A percentile compares a stretch with the other conserved stretches of the same genome.
phyloP scores from a whole-genome alignment of 2,888 invertebrate species.

The Cerastis rubricosa region DNA sequence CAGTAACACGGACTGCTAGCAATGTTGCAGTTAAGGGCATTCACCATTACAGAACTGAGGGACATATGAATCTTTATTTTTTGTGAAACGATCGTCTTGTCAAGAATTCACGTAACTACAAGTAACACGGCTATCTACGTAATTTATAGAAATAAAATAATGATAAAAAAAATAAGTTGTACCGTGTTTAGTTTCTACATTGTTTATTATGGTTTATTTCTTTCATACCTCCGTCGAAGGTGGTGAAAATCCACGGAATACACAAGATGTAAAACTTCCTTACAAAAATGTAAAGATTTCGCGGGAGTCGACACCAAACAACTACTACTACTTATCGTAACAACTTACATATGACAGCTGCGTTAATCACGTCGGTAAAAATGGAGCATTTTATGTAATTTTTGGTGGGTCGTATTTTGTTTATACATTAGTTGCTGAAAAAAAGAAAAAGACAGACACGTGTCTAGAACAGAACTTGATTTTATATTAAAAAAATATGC shows the following conservation, averaged over 20 bases:
- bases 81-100: neutral
- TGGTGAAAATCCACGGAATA: neutral
- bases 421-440: too few relatives aligned
- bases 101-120: constrained; percentile 1
- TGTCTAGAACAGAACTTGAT: too few relatives aligned
- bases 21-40: constrained; percentile 22
- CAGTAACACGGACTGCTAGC: constrained; percentile 12
- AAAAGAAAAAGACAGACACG: too few relatives aligned
- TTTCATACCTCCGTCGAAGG: neutral
- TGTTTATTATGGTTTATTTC: neutral
- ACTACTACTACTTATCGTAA: too few relatives aligned
- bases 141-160: neutral
- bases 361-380: too few relatives aligned
- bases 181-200: neutral
- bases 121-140: too few relatives aligned
- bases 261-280: neutral
- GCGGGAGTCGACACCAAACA: neutral
- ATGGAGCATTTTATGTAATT: too few relatives aligned
- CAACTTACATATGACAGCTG: too few relatives aligned
- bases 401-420: too few relatives aligned
- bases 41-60: constrained; percentile 8
- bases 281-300: neutral
- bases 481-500: too few relatives aligned
- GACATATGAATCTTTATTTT: neutral
- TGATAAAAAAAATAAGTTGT: neutral